Evolutionary conservation across 2,797 vertebrate species (phyloP).

Genomic region (Enteromius afrohamiltoni): DNA sequence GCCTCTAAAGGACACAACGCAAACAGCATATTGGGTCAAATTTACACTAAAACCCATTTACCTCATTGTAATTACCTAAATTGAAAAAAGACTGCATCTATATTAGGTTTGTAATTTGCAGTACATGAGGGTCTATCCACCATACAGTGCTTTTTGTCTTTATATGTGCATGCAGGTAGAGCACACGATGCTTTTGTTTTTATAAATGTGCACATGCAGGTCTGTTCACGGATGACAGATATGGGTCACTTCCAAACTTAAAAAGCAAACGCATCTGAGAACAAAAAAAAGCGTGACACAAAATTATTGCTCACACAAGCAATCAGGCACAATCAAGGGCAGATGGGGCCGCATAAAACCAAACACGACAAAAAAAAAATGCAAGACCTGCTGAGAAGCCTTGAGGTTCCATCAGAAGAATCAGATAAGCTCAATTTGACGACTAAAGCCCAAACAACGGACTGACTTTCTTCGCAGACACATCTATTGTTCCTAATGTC

Average conservation of each 20-base stretch:
- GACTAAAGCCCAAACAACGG: conserved; percentile 44
- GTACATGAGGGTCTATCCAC: background rate
- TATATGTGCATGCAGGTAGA: background rate
- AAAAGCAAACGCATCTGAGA: background rate
- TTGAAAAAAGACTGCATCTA: background rate
- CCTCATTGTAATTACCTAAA: background rate
- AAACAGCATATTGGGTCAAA: background rate
- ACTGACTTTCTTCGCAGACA: background rate
- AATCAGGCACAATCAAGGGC: conserved; percentile 72
- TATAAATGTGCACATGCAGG: background rate
- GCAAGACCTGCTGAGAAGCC: conserved; percentile 34
- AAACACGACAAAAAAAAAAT: conserved; percentile 65
- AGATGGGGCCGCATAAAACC: conserved; percentile 74
- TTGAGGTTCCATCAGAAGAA: conserved; percentile 52
- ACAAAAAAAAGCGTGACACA: conserved; percentile 23
- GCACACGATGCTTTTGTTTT: conserved; percentile 7
- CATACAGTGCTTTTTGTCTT: background rate
- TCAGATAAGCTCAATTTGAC: conserved; percentile 44
- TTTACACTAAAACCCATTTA: background rate
- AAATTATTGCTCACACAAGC: conserved; percentile 69
- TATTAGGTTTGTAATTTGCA: background rate
- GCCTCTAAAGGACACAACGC: no score
- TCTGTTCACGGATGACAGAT: conserved; percentile 8
- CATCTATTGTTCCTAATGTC: background rate
- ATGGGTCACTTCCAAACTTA: conserved; percentile 6